phyloP scores from a whole-genome alignment of 2,888 invertebrate species.

The Crepidodera aurea region DNA sequence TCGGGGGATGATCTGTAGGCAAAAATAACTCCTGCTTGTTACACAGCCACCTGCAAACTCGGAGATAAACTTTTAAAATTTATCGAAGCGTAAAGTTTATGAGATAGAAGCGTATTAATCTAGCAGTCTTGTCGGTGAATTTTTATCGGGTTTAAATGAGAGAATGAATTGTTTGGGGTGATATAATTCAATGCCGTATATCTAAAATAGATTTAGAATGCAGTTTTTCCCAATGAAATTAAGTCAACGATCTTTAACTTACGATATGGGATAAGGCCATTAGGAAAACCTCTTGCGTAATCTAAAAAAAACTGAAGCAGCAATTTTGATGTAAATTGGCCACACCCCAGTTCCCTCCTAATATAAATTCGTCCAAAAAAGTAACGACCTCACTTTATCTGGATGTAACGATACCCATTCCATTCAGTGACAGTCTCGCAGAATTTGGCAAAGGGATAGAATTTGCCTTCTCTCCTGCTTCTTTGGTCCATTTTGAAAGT shows the following conservation, averaged over 20 bases:
- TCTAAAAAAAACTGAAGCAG: conserved; percentile 2
- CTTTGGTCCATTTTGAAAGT: too few species aligned
- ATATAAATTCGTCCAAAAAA: conserved; percentile 11
- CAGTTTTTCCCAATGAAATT: conserved; percentile 7
- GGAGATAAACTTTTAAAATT: conserved; percentile 35
- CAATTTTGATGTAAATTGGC: conserved; percentile 16
- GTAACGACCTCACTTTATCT: conserved; percentile 15
- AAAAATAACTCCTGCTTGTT: conserved; percentile 26
- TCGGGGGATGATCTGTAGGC: too few species aligned
- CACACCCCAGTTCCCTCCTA: conserved; percentile 3
- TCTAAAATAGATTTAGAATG: too few species aligned
- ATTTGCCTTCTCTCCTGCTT: too few species aligned
- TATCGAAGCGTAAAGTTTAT: conserved; percentile 28
- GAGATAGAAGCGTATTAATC: too few species aligned
- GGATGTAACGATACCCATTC: conserved; percentile 1
- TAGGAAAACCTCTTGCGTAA: conserved; percentile 1
- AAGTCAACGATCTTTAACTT: background rate
- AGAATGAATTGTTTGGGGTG: too few species aligned
- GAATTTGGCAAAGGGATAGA: too few species aligned
- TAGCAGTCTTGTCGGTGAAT: too few species aligned
- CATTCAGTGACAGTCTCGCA: background rate
- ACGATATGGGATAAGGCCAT: conserved; percentile 1
- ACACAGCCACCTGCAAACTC: conserved; percentile 28
- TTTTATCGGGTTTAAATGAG: too few species aligned
- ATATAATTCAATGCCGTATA: too few species aligned